Evolutionary conservation across 53 echinoderm and acorn worm species (phyloP).

Genomic region (Mesocentrotus franciscanus): DNA sequence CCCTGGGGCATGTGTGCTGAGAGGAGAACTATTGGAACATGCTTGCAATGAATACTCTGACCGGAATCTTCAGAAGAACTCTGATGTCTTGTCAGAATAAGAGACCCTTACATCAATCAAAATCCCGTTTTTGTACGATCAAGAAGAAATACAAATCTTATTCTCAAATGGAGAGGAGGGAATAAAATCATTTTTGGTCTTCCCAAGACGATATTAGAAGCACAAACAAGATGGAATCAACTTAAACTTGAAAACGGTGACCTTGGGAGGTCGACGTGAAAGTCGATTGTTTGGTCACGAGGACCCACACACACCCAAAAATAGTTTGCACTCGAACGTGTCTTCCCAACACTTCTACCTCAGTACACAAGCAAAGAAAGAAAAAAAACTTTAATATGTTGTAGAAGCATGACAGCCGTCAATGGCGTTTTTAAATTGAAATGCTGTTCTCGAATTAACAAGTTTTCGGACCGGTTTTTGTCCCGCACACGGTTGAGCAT

Average conservation of each 20-base stretch:
- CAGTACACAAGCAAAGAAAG: constrained; percentile 42
- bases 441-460: constrained; percentile 66
- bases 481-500: constrained; percentile 40
- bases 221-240: constrained; percentile 60
- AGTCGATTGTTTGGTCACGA: constrained; percentile 57
- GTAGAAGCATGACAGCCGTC: constrained; percentile 55
- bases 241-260: constrained; percentile 62
- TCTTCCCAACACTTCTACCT: constrained; percentile 53
- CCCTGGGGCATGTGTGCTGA: background rate
- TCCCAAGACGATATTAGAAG: constrained; percentile 49
- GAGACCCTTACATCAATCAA: constrained; percentile 60
- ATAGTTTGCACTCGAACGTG: constrained; percentile 61
- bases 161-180: constrained; percentile 2
- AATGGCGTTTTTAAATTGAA: constrained; percentile 62
- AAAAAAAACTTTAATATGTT: constrained; percentile 34
- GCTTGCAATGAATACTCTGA: background rate
- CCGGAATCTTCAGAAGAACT: constrained; percentile 34
- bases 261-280: constrained; percentile 46
- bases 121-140: background rate
- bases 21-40: background rate
- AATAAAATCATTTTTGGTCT: constrained; percentile 26
- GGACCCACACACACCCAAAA: constrained; percentile 9
- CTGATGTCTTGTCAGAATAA: constrained; percentile 36
- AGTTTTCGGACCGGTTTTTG: constrained; percentile 61
- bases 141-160: constrained; percentile 33